Evolutionary conservation across 2,888 invertebrate genomes (phyloP).

Genomic region (Phymatocera aterrima): DNA sequence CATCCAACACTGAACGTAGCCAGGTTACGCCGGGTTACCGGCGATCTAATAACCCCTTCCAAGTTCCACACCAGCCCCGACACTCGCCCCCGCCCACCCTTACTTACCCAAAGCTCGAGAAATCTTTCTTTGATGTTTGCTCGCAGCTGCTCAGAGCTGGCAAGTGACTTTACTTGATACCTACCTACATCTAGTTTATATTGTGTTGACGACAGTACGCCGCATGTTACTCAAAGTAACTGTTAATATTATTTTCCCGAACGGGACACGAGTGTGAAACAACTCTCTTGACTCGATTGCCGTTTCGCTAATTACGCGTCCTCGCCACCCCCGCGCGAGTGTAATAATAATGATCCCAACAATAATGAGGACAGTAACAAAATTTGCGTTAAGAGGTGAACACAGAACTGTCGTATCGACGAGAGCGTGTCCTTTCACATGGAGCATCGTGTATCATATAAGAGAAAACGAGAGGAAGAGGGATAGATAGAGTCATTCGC

Average conservation of each 20-base stretch:
- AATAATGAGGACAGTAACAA: neutral
- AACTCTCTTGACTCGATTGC: neutral
- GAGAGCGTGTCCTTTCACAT: too few relatives aligned
- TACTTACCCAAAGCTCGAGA: conserved; percentile 51
- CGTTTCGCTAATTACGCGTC: conserved; percentile 2
- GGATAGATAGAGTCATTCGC: too few relatives aligned
- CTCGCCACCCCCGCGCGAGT: neutral
- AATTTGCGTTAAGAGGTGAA: too few relatives aligned
- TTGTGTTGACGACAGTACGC: conserved; percentile 43
- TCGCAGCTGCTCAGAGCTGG: conserved; percentile 48
- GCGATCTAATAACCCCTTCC: conserved; percentile 69
- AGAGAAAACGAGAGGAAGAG: too few relatives aligned
- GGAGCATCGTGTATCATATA: too few relatives aligned
- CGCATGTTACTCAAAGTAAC: conserved; percentile 24
- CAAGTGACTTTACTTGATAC: conserved; percentile 56
- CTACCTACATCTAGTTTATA: conserved; percentile 50
- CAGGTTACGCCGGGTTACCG: conserved; percentile 59
- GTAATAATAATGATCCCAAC: neutral
- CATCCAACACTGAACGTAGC: conserved; percentile 25
- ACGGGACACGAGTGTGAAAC: conserved; percentile 10
- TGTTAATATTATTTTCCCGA: conserved; percentile 26
- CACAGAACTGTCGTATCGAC: too few relatives aligned
- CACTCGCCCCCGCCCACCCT: conserved; percentile 47
- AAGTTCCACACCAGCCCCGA: too few relatives aligned
- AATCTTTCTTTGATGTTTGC: conserved; percentile 69